Evolutionary conservation across 2,113 vertebrate species (phyloP).

Genomic region (Pithys albifrons): DNA sequence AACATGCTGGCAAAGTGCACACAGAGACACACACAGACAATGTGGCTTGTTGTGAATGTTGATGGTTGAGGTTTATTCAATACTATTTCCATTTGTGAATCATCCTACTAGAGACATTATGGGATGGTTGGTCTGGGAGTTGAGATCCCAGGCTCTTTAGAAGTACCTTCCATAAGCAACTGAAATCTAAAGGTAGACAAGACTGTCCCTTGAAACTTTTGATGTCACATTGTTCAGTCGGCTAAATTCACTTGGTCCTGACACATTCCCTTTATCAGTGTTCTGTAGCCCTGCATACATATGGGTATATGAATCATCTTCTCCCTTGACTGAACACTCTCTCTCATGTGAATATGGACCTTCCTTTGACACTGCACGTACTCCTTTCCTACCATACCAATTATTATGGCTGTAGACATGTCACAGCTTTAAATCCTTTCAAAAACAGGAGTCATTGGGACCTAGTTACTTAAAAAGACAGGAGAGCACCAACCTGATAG

Average conservation of each 20-base stretch:
- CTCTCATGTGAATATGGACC: not conserved
- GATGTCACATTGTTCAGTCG: not conserved
- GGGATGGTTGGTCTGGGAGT: not conserved
- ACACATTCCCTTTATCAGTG: not conserved
- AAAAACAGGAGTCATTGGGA: not conserved
- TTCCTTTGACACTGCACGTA: not conserved
- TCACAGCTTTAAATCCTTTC: not conserved
- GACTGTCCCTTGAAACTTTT: not conserved
- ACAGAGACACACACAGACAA: not conserved
- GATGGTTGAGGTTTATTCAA: not conserved
- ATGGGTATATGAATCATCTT: not conserved
- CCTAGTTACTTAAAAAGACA: not conserved
- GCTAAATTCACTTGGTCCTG: not conserved
- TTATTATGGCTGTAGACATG: not conserved
- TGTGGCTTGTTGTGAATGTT: not conserved
- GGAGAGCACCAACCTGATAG: not conserved
- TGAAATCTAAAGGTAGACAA: not conserved
- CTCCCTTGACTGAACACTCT: not conserved
- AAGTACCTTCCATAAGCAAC: not conserved
- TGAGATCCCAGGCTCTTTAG: not conserved
- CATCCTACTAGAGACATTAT: not conserved
- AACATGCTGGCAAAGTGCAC: not conserved
- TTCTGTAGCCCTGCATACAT: not conserved
- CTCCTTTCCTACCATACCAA: not conserved
- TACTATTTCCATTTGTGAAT: not conserved